These are phyloP conservation scores for Tenthredo amoena DNA, from an alignment of 2,888 invertebrate species.

Conservation along the genomic window DNA sequence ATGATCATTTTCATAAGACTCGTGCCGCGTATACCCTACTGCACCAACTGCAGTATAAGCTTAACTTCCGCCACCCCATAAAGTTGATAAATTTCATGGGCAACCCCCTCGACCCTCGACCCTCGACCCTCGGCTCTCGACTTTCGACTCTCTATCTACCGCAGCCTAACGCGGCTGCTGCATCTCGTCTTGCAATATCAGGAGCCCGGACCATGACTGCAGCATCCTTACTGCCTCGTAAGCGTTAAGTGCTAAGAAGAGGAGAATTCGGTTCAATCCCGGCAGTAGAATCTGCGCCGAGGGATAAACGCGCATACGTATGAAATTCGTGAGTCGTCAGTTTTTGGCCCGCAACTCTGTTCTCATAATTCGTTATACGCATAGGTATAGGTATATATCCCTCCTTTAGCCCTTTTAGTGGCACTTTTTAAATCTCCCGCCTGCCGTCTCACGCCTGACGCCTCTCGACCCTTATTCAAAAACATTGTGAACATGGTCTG, in stretches of 20 bases:
- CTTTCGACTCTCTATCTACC: conserved; percentile 11
- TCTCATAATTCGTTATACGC: background rate
- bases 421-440: conserved; percentile 9
- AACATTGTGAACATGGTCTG: background rate
- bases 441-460: background rate
- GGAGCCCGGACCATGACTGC: conserved; percentile 24
- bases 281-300: background rate
- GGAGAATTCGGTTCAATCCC: conserved; percentile 11
- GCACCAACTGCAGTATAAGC: conserved; percentile 54
- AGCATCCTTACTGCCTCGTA: conserved; percentile 40
- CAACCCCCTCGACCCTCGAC: conserved; percentile 54
- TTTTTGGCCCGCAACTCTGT: background rate
- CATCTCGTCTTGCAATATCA: conserved; percentile 31
- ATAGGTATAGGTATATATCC: background rate
- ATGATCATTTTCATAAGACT: conserved; percentile 67
- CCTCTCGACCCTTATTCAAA: background rate
- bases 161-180: conserved; percentile 1
- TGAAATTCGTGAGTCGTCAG: conserved; percentile 12
- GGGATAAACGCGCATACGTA: background rate
- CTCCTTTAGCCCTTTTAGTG: background rate
- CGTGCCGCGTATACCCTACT: conserved; percentile 16
- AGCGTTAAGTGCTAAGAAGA: conserved; percentile 44
- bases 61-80: conserved; percentile 66
- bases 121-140: background rate
- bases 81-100: conserved; percentile 70